Percentiles rank a stretch among this genome's conserved stretches.
Evolutionary conservation across 2,113 vertebrate species (phyloP).

Genomic region (Trichomycterus rosablanca): DNA sequence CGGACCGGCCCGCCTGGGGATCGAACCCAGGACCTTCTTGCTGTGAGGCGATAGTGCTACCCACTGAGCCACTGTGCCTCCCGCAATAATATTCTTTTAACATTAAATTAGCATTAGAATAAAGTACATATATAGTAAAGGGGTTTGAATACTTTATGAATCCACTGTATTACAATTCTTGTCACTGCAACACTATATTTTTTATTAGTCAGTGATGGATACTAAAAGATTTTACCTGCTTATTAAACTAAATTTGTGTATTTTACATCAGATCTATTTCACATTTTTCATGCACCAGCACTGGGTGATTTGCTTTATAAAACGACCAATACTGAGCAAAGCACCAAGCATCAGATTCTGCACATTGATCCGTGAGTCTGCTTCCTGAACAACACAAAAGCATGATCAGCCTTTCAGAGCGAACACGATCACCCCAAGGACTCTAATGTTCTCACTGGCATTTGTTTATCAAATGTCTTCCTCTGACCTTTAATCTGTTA

Average conservation of each 20-base stretch:
- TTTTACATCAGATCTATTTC: neutral
- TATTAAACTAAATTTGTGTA: neutral
- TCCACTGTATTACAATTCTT: too few relatives aligned
- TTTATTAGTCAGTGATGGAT: too few relatives aligned
- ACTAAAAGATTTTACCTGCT: neutral
- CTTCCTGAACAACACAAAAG: constrained; percentile 2
- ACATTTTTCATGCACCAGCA: neutral
- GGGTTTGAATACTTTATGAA: too few relatives aligned
- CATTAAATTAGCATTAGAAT: too few relatives aligned
- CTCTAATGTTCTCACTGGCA: constrained; percentile 31
- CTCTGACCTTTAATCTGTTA: constrained; percentile 39
- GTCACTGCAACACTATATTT: too few relatives aligned
- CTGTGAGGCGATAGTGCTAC: too few relatives aligned
- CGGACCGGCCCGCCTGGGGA: too few relatives aligned
- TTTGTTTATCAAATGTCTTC: constrained; percentile 44
- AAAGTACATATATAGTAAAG: too few relatives aligned
- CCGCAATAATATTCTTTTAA: too few relatives aligned
- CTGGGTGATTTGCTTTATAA: neutral
- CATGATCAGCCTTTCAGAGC: constrained; percentile 7
- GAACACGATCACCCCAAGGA: constrained; percentile 6
- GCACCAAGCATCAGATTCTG: neutral
- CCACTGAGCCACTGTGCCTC: too few relatives aligned
- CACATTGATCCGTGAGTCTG: constrained; percentile 18
- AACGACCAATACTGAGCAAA: neutral
- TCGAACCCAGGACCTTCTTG: too few relatives aligned